A percentile compares a stretch with the other conserved stretches of the same genome.
Evolutionary conservation across 2,888 invertebrate genomes (phyloP).

Genomic region (Drosophila prostipennis): DNA sequence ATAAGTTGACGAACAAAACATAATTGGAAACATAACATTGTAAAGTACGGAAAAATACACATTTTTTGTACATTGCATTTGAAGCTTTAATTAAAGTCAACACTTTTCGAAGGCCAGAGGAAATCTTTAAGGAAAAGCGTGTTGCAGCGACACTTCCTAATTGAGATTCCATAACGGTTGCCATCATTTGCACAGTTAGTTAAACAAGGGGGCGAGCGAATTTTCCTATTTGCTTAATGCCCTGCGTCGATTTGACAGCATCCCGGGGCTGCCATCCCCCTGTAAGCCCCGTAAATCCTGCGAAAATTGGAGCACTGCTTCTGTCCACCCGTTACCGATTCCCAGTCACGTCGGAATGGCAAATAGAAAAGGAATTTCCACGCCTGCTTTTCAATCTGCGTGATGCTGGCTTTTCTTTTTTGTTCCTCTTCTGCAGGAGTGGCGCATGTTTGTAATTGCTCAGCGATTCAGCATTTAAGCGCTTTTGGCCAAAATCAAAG

Average conservation of each 20-base stretch:
- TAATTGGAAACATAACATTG: too few species aligned
- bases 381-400: conserved; percentile 22
- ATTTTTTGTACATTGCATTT: neutral
- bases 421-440: conserved; percentile 1
- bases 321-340: conserved; percentile 30
- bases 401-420: conserved; percentile 3
- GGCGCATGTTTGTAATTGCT: conserved; percentile 47
- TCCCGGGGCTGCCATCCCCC: too few species aligned
- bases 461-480: conserved; percentile 42
- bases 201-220: conserved; percentile 51
- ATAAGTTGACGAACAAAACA: conserved; percentile 25
- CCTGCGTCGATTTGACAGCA: conserved; percentile 40
- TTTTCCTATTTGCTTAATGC: conserved; percentile 64
- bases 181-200: conserved; percentile 68
- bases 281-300: neutral
- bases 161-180: conserved; percentile 61
- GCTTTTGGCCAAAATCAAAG: conserved; percentile 41
- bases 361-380: conserved; percentile 61
- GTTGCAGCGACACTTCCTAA: conserved; percentile 56
- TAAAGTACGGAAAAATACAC: too few species aligned
- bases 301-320: conserved; percentile 4
- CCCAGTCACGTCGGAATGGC: conserved; percentile 63
- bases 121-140: conserved; percentile 13
- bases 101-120: neutral
- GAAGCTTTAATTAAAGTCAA: conserved; percentile 18